Conservation (phyloP, 2,113 vertebrate species). For the Sciurus niger region DNA sequence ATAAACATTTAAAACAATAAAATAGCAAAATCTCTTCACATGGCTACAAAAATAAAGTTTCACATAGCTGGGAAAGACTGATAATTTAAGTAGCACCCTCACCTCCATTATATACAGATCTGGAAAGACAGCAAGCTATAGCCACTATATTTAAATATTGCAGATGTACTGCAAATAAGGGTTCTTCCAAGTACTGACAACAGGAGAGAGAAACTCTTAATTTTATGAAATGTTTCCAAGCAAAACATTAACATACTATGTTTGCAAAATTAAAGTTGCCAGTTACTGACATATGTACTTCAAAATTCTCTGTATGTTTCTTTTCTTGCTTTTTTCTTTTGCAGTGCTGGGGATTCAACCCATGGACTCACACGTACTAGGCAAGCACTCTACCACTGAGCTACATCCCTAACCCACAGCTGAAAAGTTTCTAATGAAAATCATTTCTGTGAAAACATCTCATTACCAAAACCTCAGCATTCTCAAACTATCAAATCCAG, state of each 20-base stretch:
- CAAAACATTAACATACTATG: constrained; percentile 41
- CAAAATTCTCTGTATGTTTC: constrained; percentile 18
- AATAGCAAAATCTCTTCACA: constrained; percentile 47
- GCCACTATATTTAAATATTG: neutral
- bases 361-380: no score
- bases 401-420: neutral
- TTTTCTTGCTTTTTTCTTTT: neutral
- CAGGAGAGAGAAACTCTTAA: constrained; percentile 16
- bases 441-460: neutral
- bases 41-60: constrained; percentile 60
- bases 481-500: constrained; percentile 45
- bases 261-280: constrained; percentile 35
- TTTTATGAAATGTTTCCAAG: constrained; percentile 61
- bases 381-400: neutral
- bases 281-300: neutral
- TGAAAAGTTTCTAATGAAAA: constrained; percentile 28
- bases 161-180: constrained; percentile 17
- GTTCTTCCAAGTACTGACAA: neutral
- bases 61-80: neutral
- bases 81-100: constrained; percentile 34
- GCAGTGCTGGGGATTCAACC: no score
- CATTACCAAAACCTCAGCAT: constrained; percentile 3
- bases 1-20: constrained; percentile 9
- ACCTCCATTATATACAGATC: neutral
- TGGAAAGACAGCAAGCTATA: neutral